Base-by-base conservation (phyloP, 2,113 vertebrate species). In the Phoenicopterus ruber region DNA sequence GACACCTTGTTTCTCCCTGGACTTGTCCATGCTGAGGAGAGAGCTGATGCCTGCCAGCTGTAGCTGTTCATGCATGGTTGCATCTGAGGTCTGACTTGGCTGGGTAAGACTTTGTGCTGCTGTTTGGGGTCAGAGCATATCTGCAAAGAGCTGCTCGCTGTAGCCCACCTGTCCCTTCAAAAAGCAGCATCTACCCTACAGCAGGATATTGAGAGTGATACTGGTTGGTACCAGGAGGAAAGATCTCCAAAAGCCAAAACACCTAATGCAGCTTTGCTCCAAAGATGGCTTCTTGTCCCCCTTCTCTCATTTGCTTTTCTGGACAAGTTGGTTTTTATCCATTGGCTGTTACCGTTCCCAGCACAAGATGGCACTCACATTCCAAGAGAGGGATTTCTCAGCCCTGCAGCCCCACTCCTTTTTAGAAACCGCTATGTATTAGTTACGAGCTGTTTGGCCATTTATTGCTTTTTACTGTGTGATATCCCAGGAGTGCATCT, bases 341-440 rank as follows among this genome's bases (percentile, higher is more conserved):
- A 1, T 2, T 13, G 65, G 2, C 46, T 44, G 13, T 59, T 86
- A 11, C 62, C 1, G 1, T 31, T 94, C 83, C 46, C 66, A 69
- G 81, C 96, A 94, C 91, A 57, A 87, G 96, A 88, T 94, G 96
- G 95, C 96, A 72, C 86, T 89, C 79, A 1, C 10, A 36, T 87
- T 63, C 86, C 73, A 15, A 66, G 49, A 22, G 20, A 76, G 34
- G 42, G 15, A 24, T 42, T 66, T 32, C 24, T 36, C 63, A 79
- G 20, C 52, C 44, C 31, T 20, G 34, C 67, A 36, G n/a, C 29
- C 17, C 26, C 2, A 2, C n/a, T 70, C 11, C 26, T 32, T 9
- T 42, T 26, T 19, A 8, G 38, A 62, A 31, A 15, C 11, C 22
- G 6, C 29, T 3, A 1, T 3, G 13, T 5, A 1, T 54, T 22